Base-by-base conservation (phyloP, 2,888 invertebrate genomes). In the Chrysodeixis includens region DNA sequence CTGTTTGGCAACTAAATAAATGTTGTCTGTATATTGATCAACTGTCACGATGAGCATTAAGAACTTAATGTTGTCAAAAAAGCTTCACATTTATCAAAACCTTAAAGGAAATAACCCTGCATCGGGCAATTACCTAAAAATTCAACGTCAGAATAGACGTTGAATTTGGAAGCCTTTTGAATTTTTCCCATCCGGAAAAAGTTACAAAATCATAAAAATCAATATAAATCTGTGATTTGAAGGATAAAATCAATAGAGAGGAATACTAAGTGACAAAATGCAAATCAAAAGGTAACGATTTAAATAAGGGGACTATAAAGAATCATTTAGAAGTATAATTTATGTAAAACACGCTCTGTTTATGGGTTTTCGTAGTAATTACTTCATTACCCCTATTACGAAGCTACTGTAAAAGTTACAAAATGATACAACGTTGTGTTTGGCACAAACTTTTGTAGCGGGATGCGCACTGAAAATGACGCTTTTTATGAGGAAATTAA, bases 241-340 rank as follows among this genome's bases (percentile, higher is more conserved):
- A 71, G 64, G 69, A 72, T 58, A 68, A 61, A 77, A 77, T 77
- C 81, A 73, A 80, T 80, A 72, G 51, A 65, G 69, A 76, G 77
- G 58, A 62, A 79, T 71, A 79, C 63, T 51, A 61, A 70, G 62
- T 56, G 62, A 51, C 58, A 55, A 71, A 76, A 79, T 76, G 68
- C 58, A 71, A 76, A 79, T 79, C 62, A 54, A 74, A 62, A 62
- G 63, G 68, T 54, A 71, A 64, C 65, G 62, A 75, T 75, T 75
- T 79, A 71, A 79, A 76, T 75, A 54, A 66, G 54, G 63, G 58
- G 71, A 53, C 72, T 63, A 61, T 76, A 52, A 61, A 71, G 51
- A 35, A 64, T 69, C 56, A 68, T 78, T 78, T 69, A 78, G 62
- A 74, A 74, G 78, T 74, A 74, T 60, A 74, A 62, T 74, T 74